Conservation (phyloP, 2,113 vertebrate genomes). For the Hemiscyllium ocellatum region DNA sequence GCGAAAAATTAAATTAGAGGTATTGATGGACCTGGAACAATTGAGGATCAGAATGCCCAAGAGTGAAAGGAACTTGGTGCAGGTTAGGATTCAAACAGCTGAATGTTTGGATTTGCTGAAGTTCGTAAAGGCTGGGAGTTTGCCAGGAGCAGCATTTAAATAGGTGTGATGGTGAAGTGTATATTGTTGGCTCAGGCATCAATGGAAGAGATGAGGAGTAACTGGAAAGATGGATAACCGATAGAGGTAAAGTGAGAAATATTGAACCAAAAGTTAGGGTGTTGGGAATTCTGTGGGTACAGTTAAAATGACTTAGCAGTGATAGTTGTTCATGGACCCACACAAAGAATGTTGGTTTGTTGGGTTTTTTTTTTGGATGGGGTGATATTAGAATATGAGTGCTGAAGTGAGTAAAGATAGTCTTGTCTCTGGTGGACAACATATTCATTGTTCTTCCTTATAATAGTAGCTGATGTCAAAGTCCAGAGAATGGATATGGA, state of each 20-base stretch:
- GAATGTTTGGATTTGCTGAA: background rate
- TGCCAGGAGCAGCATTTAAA: background rate
- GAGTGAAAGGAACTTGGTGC: background rate
- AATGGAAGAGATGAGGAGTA: background rate
- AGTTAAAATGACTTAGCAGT: background rate
- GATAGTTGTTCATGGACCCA: background rate
- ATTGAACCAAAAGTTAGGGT: background rate
- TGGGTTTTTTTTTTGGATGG: too few species aligned
- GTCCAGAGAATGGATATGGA: background rate
- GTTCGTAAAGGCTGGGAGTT: background rate
- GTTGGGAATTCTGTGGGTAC: background rate
- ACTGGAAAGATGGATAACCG: background rate
- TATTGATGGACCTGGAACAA: background rate
- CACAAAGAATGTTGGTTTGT: background rate
- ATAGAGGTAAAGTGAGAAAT: background rate
- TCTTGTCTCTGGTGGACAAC: background rate
- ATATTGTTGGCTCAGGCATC: background rate
- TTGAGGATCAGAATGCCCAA: background rate
- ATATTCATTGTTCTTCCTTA: background rate
- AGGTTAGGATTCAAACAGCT: background rate
- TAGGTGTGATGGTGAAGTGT: background rate
- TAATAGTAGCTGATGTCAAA: background rate
- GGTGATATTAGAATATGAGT: background rate
- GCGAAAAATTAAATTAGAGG: background rate
- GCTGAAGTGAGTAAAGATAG: background rate